Conservation (phyloP, 1,140 invertebrate species). For the Cephus cinctus region DNA sequence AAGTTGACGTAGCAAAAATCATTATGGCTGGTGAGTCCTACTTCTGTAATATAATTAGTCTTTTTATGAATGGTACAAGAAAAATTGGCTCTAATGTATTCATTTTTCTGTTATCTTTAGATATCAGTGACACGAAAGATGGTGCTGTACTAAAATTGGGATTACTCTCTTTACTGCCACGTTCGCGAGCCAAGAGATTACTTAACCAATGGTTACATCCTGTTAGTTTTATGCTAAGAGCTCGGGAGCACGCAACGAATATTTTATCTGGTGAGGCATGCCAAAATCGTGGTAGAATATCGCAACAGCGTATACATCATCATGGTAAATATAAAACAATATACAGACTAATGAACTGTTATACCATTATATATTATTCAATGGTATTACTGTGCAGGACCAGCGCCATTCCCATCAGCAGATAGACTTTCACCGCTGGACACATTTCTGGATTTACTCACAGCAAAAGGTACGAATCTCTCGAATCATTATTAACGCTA, state of each 20-base stretch:
- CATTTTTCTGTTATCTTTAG: no score
- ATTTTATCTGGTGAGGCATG: slow-evolving; percentile 67
- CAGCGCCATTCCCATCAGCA: slow-evolving; percentile 69
- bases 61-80: slow-evolving; percentile 1
- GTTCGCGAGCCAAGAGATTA: slow-evolving; percentile 71
- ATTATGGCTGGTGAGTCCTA: slow-evolving; percentile 69
- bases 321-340: slow-evolving; percentile 33
- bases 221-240: slow-evolving; percentile 73
- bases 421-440: slow-evolving; percentile 77
- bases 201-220: slow-evolving; percentile 78
- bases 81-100: no score
- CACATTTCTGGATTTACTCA: slow-evolving; percentile 80
- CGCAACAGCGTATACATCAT: slow-evolving; percentile 45
- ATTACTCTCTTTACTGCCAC: slow-evolving; percentile 69
- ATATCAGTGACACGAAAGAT: slow-evolving; percentile 67
- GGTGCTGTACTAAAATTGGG: slow-evolving; percentile 69
- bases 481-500: neutral
- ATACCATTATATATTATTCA: neutral
- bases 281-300: slow-evolving; percentile 44
- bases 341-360: slow-evolving; percentile 3
- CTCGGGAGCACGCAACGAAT: slow-evolving; percentile 75
- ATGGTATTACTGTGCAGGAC: slow-evolving; percentile 56
- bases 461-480: slow-evolving; percentile 66
- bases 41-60: neutral
- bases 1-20: slow-evolving; percentile 82